Evolutionary conservation across 2,797 vertebrate species (phyloP).

Genomic region (Myotis pilosus): DNA sequence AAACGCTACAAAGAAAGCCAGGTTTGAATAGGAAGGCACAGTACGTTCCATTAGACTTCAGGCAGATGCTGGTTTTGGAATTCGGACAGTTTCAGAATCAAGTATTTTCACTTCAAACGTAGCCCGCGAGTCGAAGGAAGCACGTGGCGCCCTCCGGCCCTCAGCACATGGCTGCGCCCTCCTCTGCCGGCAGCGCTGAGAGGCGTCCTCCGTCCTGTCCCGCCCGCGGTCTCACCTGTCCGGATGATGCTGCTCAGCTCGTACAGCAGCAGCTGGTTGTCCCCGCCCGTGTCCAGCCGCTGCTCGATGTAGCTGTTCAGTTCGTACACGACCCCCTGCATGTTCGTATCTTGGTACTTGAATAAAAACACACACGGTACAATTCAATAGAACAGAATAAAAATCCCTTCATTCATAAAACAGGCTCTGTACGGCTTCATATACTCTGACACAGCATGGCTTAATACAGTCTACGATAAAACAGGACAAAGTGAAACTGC

Average conservation of each 20-base stretch:
- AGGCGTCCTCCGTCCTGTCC: too few species aligned
- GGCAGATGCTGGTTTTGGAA: neutral
- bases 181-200: too few species aligned
- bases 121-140: neutral
- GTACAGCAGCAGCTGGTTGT: slow-evolving; percentile 97
- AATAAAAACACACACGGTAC: slow-evolving; percentile 53
- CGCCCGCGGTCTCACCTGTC: slow-evolving; percentile 83
- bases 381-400: slow-evolving; percentile 53
- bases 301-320: slow-evolving; percentile 98
- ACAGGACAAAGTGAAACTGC: neutral
- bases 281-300: slow-evolving; percentile 93
- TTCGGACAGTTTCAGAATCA: neutral
- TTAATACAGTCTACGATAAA: neutral
- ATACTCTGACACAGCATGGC: neutral
- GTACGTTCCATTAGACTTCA: neutral
- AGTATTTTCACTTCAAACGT: neutral
- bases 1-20: neutral
- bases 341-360: slow-evolving; percentile 97
- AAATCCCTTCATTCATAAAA: neutral
- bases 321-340: slow-evolving; percentile 98
- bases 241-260: slow-evolving; percentile 97
- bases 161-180: too few species aligned
- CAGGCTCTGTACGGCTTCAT: neutral
- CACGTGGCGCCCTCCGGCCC: neutral
- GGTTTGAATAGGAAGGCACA: neutral